Conservation (phyloP, 2,888 invertebrate species). For the Calameuta pallipes region DNA sequence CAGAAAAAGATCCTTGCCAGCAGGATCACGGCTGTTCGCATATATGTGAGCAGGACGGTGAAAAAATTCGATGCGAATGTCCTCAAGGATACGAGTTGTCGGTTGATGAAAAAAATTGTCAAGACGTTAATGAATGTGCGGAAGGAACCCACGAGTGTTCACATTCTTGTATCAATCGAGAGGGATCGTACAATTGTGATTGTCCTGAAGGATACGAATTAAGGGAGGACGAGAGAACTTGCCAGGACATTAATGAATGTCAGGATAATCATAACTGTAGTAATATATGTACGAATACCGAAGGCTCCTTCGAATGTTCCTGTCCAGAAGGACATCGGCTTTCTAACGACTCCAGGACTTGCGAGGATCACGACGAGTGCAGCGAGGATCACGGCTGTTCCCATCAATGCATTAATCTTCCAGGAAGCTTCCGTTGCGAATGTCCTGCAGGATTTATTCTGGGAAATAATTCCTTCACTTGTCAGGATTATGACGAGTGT, state of each 20-base stretch:
- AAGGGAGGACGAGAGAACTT: constrained; percentile 24
- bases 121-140: constrained; percentile 68
- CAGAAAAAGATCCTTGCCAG: constrained; percentile 51
- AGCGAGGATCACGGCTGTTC: constrained; percentile 48
- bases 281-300: constrained; percentile 59
- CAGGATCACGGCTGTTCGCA: constrained; percentile 60
- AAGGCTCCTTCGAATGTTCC: constrained; percentile 67
- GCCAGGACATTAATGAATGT: constrained; percentile 32
- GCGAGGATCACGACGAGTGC: constrained; percentile 67
- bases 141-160: constrained; percentile 60
- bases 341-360: constrained; percentile 36
- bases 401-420: constrained; percentile 55
- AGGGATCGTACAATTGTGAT: constrained; percentile 56
- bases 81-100: constrained; percentile 67
- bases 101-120: constrained; percentile 60
- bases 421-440: constrained; percentile 57
- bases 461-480: constrained; percentile 40
- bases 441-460: constrained; percentile 60
- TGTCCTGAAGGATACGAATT: constrained; percentile 59
- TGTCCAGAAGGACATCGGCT: constrained; percentile 63
- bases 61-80: constrained; percentile 66
- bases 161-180: constrained; percentile 64
- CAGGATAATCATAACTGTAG: constrained; percentile 31
- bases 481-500: constrained; percentile 60
- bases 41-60: constrained; percentile 54